A percentile compares a stretch with the other conserved stretches of the same genome.
phyloP scores from a whole-genome alignment of 2,888 invertebrate genomes.

The Drosophila leonis region DNA sequence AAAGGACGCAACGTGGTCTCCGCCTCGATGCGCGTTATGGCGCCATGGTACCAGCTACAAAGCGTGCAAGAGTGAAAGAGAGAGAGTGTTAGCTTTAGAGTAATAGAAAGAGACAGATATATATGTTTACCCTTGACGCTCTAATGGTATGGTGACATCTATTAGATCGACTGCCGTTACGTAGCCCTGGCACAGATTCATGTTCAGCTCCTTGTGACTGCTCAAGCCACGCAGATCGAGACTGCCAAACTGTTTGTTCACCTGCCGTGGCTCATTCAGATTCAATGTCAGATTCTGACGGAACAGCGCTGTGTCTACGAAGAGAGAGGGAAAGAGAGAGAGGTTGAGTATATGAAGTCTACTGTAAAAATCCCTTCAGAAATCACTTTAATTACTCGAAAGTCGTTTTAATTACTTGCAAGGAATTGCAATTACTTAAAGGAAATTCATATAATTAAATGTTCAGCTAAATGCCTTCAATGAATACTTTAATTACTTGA shows the following conservation, averaged over 20 bases:
- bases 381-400: neutral
- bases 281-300: conserved; percentile 91
- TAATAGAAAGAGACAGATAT: neutral
- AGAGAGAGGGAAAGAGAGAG: neutral
- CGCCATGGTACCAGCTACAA: conserved; percentile 96
- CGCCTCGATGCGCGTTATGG: conserved; percentile 95
- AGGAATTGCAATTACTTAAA: too few species aligned
- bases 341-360: neutral
- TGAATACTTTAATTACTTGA: too few species aligned
- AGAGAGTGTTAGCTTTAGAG: neutral
- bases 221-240: conserved; percentile 85
- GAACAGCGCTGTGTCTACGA: conserved; percentile 87
- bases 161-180: conserved; percentile 90
- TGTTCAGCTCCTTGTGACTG: conserved; percentile 88
- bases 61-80: too few species aligned
- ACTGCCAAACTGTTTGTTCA: conserved; percentile 84
- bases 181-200: conserved; percentile 88
- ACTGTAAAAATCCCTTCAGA: neutral
- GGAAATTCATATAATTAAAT: too few species aligned
- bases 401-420: neutral
- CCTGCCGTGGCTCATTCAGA: conserved; percentile 87
- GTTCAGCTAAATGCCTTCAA: too few species aligned
- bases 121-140: conserved; percentile 92
- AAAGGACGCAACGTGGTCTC: conserved; percentile 94
- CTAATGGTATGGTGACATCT: conserved; percentile 92